A percentile compares a stretch with the other conserved stretches of the same genome.
Evolutionary conservation across 2,888 invertebrate species (phyloP).

Genomic region (Nemurella pictetii): DNA sequence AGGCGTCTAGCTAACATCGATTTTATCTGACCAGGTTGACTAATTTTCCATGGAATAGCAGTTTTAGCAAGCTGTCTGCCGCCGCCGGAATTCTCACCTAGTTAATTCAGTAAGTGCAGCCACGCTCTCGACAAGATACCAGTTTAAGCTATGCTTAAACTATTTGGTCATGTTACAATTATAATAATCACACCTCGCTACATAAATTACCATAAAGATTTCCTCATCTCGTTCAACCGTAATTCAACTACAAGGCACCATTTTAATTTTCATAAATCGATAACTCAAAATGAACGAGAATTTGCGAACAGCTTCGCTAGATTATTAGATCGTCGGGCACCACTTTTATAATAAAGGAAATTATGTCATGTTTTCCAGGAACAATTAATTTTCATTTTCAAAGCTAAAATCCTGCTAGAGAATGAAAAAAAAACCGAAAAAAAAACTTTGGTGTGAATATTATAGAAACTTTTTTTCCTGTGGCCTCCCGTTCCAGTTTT

Average conservation of each 20-base stretch:
- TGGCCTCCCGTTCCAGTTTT: constrained; percentile 56
- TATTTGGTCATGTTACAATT: background rate
- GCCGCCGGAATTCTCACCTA: background rate
- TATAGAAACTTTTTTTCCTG: background rate
- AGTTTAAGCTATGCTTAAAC: too few species aligned
- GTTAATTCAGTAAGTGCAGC: background rate
- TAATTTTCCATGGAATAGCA: background rate
- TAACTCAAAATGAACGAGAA: background rate
- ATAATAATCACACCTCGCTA: background rate
- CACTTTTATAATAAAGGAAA: background rate
- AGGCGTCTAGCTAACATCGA: background rate
- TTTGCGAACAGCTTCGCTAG: background rate
- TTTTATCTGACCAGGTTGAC: background rate
- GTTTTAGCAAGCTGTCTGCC: background rate
- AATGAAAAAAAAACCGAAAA: background rate
- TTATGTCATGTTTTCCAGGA: background rate
- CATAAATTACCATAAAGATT: background rate
- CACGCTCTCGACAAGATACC: background rate
- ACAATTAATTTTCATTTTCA: background rate
- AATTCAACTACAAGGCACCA: background rate
- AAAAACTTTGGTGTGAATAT: background rate
- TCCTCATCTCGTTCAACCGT: background rate
- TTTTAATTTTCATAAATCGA: background rate
- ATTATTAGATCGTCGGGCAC: background rate
- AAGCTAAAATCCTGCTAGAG: background rate